Percentiles rank a stretch among this genome's conserved stretches.
Evolutionary conservation across 2,888 invertebrate genomes (phyloP).

Genomic region (Malacosoma neustria): DNA sequence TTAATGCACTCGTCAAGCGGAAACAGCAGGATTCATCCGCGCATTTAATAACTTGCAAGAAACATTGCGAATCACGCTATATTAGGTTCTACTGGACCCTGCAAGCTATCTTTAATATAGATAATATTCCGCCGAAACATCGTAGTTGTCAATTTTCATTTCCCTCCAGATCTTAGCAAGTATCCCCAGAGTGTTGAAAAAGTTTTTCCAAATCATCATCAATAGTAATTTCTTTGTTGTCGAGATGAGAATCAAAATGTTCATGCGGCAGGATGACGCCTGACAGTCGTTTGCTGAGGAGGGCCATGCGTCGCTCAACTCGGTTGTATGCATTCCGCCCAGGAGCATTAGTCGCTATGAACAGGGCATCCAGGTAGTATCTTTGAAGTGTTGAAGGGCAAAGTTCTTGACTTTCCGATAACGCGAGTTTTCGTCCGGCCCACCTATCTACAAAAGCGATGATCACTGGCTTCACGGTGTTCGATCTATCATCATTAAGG

Average conservation of each 20-base stretch:
- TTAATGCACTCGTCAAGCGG: too few relatives aligned
- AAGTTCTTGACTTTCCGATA: conserved; percentile 1
- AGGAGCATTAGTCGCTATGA: conserved; percentile 17
- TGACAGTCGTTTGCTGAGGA: conserved; percentile 12
- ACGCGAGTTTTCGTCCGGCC: conserved; percentile 1
- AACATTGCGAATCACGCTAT: too few relatives aligned
- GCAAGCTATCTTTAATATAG: too few relatives aligned
- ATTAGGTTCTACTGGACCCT: too few relatives aligned
- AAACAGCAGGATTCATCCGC: too few relatives aligned
- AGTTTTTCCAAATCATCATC: conserved; percentile 12
- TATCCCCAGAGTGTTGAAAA: conserved; percentile 13
- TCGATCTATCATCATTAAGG: background rate
- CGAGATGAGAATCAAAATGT: conserved; percentile 12
- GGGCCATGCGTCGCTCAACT: conserved; percentile 15
- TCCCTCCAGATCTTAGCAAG: conserved; percentile 11
- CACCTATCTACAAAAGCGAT: conserved; percentile 1
- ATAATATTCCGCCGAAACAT: conserved; percentile 15
- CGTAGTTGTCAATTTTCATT: conserved; percentile 10
- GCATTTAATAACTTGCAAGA: too few relatives aligned
- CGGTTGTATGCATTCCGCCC: conserved; percentile 15
- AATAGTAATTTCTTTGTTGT: conserved; percentile 12
- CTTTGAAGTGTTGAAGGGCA: conserved; percentile 11
- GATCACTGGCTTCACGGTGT: conserved; percentile 1
- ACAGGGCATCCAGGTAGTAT: conserved; percentile 17
- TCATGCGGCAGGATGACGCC: conserved; percentile 13